phyloP scores from a whole-genome alignment of 2,797 vertebrate species.

The Cryptoblepharus egeriae region DNA sequence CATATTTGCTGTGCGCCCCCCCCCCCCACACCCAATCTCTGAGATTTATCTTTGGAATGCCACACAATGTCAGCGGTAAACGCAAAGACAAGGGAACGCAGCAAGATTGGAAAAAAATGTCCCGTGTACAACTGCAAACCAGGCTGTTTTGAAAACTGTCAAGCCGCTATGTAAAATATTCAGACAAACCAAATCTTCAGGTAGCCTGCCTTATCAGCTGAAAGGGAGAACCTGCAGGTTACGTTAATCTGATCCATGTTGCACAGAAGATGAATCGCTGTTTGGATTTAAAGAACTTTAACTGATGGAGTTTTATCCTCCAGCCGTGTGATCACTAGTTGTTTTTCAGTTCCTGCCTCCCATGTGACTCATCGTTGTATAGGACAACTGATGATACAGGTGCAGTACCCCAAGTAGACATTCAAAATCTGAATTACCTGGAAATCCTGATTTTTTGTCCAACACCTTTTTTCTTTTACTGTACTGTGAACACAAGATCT shows the following conservation, averaged over 20 bases:
- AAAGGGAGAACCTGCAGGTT: slow-evolving; percentile 42
- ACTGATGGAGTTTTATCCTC: neutral
- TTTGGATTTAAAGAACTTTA: slow-evolving; percentile 32
- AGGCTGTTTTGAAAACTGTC: slow-evolving; percentile 58
- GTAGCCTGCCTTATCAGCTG: slow-evolving; percentile 52
- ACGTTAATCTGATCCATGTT: slow-evolving; percentile 41
- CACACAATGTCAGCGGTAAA: neutral
- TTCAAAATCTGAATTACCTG: too few species aligned
- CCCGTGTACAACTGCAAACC: slow-evolving; percentile 38
- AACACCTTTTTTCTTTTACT: too few species aligned
- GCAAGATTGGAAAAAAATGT: slow-evolving; percentile 46
- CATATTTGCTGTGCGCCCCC: slow-evolving; percentile 16
- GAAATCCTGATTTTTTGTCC: too few species aligned
- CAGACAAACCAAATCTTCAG: slow-evolving; percentile 42
- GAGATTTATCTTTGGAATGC: slow-evolving; percentile 37
- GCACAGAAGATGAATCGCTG: slow-evolving; percentile 45
- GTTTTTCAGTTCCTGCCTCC: neutral
- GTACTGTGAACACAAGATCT: too few species aligned
- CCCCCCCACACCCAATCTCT: slow-evolving; percentile 29
- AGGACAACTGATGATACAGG: neutral
- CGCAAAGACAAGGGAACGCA: slow-evolving; percentile 21
- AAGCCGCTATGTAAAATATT: slow-evolving; percentile 50
- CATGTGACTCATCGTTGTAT: slow-evolving; percentile 20
- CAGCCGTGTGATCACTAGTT: slow-evolving; percentile 27
- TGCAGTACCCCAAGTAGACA: too few species aligned